These are phyloP conservation scores for Cydia pomonella DNA, from an alignment of 1,140 invertebrate species.

Conservation along the genomic window DNA sequence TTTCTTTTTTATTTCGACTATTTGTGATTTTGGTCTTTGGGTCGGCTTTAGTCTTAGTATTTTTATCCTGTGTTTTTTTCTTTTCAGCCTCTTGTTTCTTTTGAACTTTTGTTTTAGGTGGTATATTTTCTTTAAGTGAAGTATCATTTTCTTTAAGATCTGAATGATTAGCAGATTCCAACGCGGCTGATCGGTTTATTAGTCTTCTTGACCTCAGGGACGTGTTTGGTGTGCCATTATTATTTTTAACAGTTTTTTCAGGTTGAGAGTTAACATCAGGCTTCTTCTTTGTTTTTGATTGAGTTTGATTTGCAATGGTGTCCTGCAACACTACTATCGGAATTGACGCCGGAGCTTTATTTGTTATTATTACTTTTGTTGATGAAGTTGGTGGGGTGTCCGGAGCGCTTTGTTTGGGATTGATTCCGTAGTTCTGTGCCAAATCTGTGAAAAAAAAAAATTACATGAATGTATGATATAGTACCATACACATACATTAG, in stretches of 20 bases:
- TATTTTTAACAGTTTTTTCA: background rate
- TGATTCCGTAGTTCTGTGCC: background rate
- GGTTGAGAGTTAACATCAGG: background rate
- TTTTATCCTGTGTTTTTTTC: background rate
- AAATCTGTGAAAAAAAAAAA: background rate
- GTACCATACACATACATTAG: too few relatives aligned
- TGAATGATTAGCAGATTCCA: background rate
- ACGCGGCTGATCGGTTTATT: background rate
- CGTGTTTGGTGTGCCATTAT: background rate
- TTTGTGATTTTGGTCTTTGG: constrained; percentile 1
- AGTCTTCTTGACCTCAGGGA: background rate
- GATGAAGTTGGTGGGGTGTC: background rate
- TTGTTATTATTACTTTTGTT: background rate
- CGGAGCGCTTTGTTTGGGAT: background rate
- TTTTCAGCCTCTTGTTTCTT: background rate
- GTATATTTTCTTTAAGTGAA: background rate
- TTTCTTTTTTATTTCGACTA: background rate
- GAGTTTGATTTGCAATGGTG: background rate
- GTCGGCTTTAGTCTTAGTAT: background rate
- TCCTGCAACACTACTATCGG: background rate
- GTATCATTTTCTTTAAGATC: background rate
- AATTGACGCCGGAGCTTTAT: background rate
- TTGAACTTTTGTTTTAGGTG: background rate
- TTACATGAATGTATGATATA: background rate
- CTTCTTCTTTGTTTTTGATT: background rate